A percentile compares a stretch with the other conserved stretches of the same genome.
Evolutionary conservation across 2,888 invertebrate genomes (phyloP).

Genomic region (Malacosoma neustria): DNA sequence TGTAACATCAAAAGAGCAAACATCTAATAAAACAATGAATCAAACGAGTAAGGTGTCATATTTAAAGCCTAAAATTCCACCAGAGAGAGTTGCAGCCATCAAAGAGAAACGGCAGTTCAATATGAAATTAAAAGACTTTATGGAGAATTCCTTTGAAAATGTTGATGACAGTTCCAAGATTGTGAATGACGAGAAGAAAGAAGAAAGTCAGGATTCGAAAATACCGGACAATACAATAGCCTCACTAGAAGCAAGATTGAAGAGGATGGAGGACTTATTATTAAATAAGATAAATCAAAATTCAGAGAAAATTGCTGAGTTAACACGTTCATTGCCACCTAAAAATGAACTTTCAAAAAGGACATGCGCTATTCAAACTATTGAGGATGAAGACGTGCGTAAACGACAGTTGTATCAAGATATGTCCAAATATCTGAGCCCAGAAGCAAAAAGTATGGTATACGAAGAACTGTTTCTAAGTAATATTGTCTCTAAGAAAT

Average conservation of each 20-base stretch:
- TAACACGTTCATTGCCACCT: slow-evolving; percentile 27
- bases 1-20: too few species aligned
- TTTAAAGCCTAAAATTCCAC: slow-evolving; percentile 24
- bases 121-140: slow-evolving; percentile 52
- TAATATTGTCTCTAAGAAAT: slow-evolving; percentile 25
- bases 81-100: slow-evolving; percentile 50
- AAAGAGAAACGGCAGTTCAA: slow-evolving; percentile 57
- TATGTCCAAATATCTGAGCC: slow-evolving; percentile 51
- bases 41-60: background rate
- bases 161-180: slow-evolving; percentile 12
- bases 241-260: slow-evolving; percentile 44
- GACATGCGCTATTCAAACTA: slow-evolving; percentile 30
- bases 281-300: slow-evolving; percentile 54
- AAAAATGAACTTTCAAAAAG: too few species aligned
- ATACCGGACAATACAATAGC: slow-evolving; percentile 32
- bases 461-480: slow-evolving; percentile 61
- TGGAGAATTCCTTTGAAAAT: slow-evolving; percentile 35
- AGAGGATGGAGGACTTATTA: slow-evolving; percentile 47
- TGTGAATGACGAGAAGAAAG: slow-evolving; percentile 9
- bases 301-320: slow-evolving; percentile 37
- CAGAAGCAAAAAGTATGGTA: slow-evolving; percentile 39
- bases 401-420: slow-evolving; percentile 50
- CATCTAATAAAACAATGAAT: too few species aligned
- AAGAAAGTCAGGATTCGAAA: slow-evolving; percentile 15
- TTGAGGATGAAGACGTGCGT: slow-evolving; percentile 25